Evolutionary conservation across 37 sponge, comb jelly and placozoan genomes (phyloP).

Genomic region (Halichondria panicea): DNA sequence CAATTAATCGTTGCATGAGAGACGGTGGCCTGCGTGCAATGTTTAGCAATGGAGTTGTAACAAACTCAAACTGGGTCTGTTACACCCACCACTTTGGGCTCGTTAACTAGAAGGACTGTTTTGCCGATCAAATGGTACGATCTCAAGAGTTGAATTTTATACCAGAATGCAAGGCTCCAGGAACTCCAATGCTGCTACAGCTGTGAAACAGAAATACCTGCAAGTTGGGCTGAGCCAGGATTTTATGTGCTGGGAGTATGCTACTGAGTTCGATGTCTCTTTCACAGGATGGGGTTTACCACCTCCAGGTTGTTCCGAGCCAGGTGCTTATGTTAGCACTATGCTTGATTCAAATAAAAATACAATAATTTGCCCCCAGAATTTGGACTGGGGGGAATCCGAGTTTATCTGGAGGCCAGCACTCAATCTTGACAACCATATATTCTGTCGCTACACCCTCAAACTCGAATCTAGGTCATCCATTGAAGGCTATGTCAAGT

Average conservation of each 20-base stretch:
- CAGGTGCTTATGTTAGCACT: conserved; percentile 18
- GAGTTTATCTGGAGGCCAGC: conserved; percentile 51
- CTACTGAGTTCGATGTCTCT: conserved; percentile 21
- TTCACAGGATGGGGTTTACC: conserved; percentile 5
- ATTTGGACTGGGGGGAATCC: conserved; percentile 50
- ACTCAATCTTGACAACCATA: conserved; percentile 40
- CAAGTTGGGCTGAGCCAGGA: conserved; percentile 22
- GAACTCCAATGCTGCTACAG: conserved; percentile 6
- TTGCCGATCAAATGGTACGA: conserved; percentile 21
- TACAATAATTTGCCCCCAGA: conserved; percentile 18
- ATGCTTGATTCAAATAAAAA: conserved; percentile 24
- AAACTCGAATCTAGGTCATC: no score
- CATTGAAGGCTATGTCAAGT: no score
- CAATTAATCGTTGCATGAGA: conserved; percentile 14
- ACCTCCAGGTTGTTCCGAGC: conserved; percentile 24
- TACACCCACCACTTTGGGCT: conserved; percentile 35
- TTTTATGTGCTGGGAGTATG: conserved; percentile 56
- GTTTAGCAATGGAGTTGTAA: conserved; percentile 54
- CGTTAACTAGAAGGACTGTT: conserved; percentile 47
- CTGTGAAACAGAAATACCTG: conserved; percentile 9
- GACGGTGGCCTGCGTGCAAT: conserved; percentile 26
- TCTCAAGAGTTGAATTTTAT: conserved; percentile 9
- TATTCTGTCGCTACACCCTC: conserved; percentile 47
- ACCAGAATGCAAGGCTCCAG: conserved; percentile 9
- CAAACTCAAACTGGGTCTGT: conserved; percentile 29